Base-by-base conservation (phyloP, 2,797 vertebrate species). In the Spinibarbus caldwelli region DNA sequence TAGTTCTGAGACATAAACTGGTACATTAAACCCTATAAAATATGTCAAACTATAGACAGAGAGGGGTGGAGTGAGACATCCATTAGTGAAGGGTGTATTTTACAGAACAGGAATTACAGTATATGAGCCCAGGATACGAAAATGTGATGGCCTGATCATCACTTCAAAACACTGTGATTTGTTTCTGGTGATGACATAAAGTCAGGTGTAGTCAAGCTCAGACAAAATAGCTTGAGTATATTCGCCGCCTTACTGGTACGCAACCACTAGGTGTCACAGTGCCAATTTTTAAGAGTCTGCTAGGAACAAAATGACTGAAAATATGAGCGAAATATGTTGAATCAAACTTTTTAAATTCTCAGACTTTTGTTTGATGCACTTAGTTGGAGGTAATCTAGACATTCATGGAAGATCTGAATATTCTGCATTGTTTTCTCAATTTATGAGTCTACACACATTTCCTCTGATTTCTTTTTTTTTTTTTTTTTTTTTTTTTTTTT, bases 21-120 rank as follows among this genome's bases (percentile, higher is more conserved):
- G 43, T 52, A 70, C 64, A 80, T 80, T 80, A 80, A 68, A 80
- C 64, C 45, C 45, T 68, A 68, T 52, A 64, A 68, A 68, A 52
- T 70, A 54, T 68, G 38, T 38, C 64, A 52, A 52, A 70, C 45
- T 52, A 38, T 45, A 68, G 34, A 64, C 62, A 52, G n/a, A 52
- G 21, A 23, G 15, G 19, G 23, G 62, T 36, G 23, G 52, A 41
- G 36, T n/a, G 23, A 34, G 45, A 52, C 23, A 80, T 70, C 31
- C 79, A 80, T 80, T 70, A 70, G 64, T 29, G 31, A 70, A 70
- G 31, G 23, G 57, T 1, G 8, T 49, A 68, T 68, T 52, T 80
- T 80, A 80, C 64, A 67, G 38, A 79, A 26, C 19, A 66, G 29
- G 3, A 66, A 66, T 2, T 34, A 19, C 29, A 29, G 14, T 43